Base-by-base conservation (phyloP, 2,888 invertebrate genomes). In the Halocaridina rubra region DNA sequence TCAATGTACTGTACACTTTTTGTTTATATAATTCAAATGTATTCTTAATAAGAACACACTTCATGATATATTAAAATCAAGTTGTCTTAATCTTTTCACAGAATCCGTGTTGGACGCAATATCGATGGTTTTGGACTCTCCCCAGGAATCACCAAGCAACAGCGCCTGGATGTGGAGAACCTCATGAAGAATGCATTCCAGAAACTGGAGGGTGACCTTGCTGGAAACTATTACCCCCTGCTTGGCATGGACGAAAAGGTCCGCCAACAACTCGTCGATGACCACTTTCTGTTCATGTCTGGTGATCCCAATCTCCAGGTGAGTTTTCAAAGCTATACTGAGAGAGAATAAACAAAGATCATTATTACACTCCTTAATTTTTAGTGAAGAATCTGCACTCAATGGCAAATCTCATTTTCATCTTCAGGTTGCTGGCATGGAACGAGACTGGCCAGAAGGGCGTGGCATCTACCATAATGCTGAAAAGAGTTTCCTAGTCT, bases 381-480 rank as follows among this genome's bases (percentile, higher is more conserved):
- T n/a, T n/a, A n/a, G n/a, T n/a, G n/a, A n/a, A n/a, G n/a, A n/a
- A n/a, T n/a, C n/a, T n/a, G n/a, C n/a, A n/a, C n/a, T n/a, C n/a
- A n/a, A n/a, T n/a, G n/a, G n/a, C n/a, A n/a, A n/a, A n/a, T n/a
- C n/a, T n/a, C n/a, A 91, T 90, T 88, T 0, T 29, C 72, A 13
- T 76, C 80, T 90, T 69, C 89, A 90, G 69, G 89, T 88, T 69
- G 90, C 90, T 71, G 90, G 90, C 85, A 90, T 90, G 32, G 91
- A 91, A 88, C 91, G 92, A 80, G 91, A 90, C 89, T 93, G 92
- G 92, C 92, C 92, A 79, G 91, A 90, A 86, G 92, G 92, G 64
- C 91, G 92, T 88, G 92, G 92, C 81, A 92, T 92, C 90, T 92
- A 90, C 91, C 89, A 89, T 84, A 92, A 92, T 90, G 90, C 91